phyloP scores from a whole-genome alignment of 2,113 vertebrate genomes.

The Stictonetta naevosa region DNA sequence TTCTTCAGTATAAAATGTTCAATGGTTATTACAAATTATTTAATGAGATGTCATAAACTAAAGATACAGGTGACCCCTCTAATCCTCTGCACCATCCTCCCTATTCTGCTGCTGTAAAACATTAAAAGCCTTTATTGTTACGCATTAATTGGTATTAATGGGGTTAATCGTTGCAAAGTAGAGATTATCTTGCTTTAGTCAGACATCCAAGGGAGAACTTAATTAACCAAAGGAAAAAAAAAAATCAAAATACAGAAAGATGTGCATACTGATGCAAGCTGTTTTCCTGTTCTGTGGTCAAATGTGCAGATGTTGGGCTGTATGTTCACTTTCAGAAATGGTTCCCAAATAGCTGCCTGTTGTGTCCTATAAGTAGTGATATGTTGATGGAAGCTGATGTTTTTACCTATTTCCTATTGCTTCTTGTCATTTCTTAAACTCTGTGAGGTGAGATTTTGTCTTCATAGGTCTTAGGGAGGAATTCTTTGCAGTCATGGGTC shows the following conservation, averaged over 20 bases:
- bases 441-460: not conserved
- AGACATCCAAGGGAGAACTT: slow-evolving; percentile 38
- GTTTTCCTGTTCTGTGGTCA: not conserved
- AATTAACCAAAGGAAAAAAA: slow-evolving; percentile 24
- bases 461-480: not conserved
- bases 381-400: not conserved
- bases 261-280: not conserved
- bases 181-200: slow-evolving; percentile 59
- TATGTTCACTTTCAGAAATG: not conserved
- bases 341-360: not conserved
- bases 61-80: slow-evolving; percentile 24
- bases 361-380: not conserved
- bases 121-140: slow-evolving; percentile 43
- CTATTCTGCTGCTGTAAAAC: slow-evolving; percentile 3
- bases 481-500: not conserved
- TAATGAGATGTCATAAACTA: slow-evolving; percentile 31
- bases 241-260: not conserved
- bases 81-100: slow-evolving; percentile 22
- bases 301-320: not conserved
- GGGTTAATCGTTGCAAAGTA: slow-evolving; percentile 56
- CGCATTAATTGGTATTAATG: slow-evolving; percentile 66
- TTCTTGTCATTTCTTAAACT: not conserved
- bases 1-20: slow-evolving; percentile 6
- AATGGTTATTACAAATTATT: slow-evolving; percentile 6
- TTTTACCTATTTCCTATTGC: not conserved